These are phyloP conservation scores for Elephas maximus DNA, from an alignment of 2,113 vertebrate species.

Conservation along the genomic window DNA sequence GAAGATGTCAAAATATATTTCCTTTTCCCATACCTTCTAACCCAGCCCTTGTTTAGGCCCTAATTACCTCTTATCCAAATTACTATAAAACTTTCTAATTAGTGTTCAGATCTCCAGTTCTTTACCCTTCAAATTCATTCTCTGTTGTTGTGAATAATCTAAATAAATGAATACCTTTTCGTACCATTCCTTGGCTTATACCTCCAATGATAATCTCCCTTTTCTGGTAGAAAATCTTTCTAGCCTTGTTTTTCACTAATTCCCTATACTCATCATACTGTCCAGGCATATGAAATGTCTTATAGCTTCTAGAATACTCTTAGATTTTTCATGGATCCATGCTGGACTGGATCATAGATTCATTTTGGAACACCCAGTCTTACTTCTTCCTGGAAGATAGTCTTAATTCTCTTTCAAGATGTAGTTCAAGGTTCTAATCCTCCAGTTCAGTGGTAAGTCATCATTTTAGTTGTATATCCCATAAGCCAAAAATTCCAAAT, in stretches of 20 bases:
- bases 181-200: conserved; percentile 5
- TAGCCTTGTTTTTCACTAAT: background rate
- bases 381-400: background rate
- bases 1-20: conserved; percentile 21
- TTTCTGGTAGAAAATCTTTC: background rate
- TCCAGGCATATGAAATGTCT: background rate
- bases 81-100: conserved; percentile 10
- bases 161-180: conserved; percentile 10
- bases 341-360: background rate
- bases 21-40: background rate
- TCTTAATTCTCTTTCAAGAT: background rate
- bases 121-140: background rate
- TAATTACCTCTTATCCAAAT: background rate
- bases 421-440: background rate
- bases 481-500: conserved; percentile 7
- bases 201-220: background rate
- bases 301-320: background rate
- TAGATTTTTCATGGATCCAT: background rate
- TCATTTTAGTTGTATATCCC: background rate
- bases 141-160: background rate
- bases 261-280: background rate
- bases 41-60: background rate
- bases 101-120: background rate
- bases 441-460: background rate
- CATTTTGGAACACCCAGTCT: background rate